Evolutionary conservation across 2,888 invertebrate species (phyloP).

Genomic region (Megaustenia siamemsis): DNA sequence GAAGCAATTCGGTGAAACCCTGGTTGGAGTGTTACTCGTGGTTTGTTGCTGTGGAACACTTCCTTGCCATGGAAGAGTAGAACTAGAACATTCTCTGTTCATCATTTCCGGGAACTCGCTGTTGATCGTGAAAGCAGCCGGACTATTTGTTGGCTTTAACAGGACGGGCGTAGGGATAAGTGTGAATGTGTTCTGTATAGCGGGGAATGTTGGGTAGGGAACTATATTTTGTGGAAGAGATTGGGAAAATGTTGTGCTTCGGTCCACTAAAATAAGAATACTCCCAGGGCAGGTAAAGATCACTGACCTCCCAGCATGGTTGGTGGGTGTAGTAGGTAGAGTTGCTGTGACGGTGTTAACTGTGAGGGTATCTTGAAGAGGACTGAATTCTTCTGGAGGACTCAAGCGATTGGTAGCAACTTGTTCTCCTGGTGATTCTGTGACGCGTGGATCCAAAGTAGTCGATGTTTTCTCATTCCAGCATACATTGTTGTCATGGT

Average conservation of each 20-base stretch:
- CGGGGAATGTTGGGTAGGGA: neutral
- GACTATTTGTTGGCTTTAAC: neutral
- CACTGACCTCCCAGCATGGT: neutral
- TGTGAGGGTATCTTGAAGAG: neutral
- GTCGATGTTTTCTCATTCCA: neutral
- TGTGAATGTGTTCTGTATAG: neutral
- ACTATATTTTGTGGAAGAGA: too few species aligned
- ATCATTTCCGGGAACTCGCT: neutral
- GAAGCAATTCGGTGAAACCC: neutral
- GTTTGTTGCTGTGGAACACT: neutral
- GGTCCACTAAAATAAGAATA: conserved; percentile 11
- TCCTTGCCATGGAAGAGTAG: neutral
- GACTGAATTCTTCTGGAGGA: too few species aligned
- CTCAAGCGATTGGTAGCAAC: neutral
- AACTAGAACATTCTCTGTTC: neutral
- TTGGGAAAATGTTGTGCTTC: neutral
- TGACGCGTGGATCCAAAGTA: neutral
- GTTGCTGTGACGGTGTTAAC: neutral
- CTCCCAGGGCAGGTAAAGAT: conserved; percentile 11
- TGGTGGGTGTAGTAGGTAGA: neutral
- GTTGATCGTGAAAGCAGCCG: neutral
- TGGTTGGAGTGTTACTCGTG: neutral
- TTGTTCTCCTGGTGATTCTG: neutral
- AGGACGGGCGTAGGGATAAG: neutral
- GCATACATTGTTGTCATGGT: neutral